phyloP scores from a whole-genome alignment of 2,797 vertebrate genomes.

The Microtus agrestis region DNA sequence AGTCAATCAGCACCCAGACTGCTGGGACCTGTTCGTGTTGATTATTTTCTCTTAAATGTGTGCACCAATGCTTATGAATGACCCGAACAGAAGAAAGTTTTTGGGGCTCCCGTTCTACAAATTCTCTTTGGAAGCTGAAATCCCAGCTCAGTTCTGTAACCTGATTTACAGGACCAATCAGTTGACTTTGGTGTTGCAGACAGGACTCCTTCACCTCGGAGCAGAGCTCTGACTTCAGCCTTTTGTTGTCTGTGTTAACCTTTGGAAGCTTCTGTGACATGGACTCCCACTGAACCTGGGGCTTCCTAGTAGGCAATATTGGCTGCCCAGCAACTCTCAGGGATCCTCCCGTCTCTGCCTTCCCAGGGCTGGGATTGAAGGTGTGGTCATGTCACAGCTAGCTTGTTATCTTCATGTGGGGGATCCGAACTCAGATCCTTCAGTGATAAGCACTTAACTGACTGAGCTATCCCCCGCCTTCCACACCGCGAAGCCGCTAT shows the following conservation, averaged over 20 bases:
- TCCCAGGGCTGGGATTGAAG: neutral
- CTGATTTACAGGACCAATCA: slow-evolving; percentile 22
- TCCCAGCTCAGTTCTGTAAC: neutral
- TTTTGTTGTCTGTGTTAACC: neutral
- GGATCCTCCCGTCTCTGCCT: neutral
- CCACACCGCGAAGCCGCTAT: neutral
- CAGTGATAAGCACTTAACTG: neutral
- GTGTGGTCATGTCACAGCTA: neutral
- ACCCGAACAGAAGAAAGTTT: neutral
- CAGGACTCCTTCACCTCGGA: neutral
- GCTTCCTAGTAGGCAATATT: neutral
- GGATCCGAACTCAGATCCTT: neutral
- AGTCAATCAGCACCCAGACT: neutral
- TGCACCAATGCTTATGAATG: neutral
- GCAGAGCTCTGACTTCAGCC: neutral
- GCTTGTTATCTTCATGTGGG: neutral
- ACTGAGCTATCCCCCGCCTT: neutral
- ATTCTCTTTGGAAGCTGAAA: neutral
- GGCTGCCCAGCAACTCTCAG: neutral
- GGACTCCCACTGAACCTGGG: neutral
- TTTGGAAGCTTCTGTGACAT: neutral
- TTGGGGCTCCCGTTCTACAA: neutral
- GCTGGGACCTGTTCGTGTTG: neutral
- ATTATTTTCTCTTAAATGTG: neutral
- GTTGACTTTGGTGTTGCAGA: neutral